Conservation (phyloP, 2,888 invertebrate species). For the Argyresthia albistria region DNA sequence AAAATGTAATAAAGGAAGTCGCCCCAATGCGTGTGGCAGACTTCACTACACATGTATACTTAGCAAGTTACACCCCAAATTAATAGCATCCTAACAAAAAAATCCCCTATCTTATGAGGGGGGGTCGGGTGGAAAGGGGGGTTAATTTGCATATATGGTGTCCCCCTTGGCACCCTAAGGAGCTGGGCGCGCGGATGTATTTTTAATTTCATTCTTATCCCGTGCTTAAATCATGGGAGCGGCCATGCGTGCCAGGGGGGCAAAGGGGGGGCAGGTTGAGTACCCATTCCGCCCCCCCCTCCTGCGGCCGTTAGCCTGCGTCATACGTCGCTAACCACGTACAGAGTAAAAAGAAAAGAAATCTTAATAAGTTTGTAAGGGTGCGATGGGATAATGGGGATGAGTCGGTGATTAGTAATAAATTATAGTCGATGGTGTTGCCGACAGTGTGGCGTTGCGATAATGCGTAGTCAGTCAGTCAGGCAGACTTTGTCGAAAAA, state of each 20-base stretch:
- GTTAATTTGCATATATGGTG: slow-evolving; percentile 69
- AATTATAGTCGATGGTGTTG: no score
- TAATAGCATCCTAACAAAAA: slow-evolving; percentile 72
- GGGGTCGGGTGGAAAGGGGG: slow-evolving; percentile 22
- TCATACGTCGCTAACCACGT: slow-evolving; percentile 73
- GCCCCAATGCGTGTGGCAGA: slow-evolving; percentile 20
- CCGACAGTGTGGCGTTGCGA: no score
- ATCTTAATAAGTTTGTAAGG: slow-evolving; percentile 73
- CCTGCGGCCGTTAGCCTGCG: slow-evolving; percentile 58
- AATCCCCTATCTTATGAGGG: slow-evolving; percentile 61
- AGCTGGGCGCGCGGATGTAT: slow-evolving; percentile 61
- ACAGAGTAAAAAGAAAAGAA: slow-evolving; percentile 71
- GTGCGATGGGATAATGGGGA: slow-evolving; percentile 43
- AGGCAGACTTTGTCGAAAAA: no score
- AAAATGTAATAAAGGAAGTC: slow-evolving; percentile 30
- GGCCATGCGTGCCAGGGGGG: slow-evolving; percentile 60
- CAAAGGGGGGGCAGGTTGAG: slow-evolving; percentile 36
- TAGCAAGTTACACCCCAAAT: slow-evolving; percentile 68
- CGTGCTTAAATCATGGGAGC: slow-evolving; percentile 72
- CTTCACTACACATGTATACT: slow-evolving; percentile 42
- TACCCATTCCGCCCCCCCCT: slow-evolving; percentile 18
- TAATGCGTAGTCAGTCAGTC: no score
- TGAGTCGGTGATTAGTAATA: slow-evolving; percentile 11
- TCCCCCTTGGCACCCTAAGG: slow-evolving; percentile 67
- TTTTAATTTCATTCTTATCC: slow-evolving; percentile 74